These are phyloP conservation scores for Rhabdomys pumilio DNA, from an alignment of 2,797 vertebrate genomes.

Conservation along the genomic window DNA sequence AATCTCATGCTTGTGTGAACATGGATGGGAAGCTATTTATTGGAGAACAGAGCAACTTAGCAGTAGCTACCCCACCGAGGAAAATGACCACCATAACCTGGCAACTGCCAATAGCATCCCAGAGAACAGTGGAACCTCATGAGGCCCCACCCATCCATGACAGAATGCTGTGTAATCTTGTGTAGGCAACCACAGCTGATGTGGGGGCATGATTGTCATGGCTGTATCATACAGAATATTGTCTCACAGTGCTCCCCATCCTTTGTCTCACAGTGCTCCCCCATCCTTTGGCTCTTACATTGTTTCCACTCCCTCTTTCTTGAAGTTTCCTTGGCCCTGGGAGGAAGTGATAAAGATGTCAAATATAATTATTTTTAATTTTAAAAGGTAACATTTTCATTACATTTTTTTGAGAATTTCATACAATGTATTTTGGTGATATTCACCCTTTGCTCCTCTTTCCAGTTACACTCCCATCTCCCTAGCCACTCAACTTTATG, in stretches of 20 bases:
- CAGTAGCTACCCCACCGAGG: not conserved
- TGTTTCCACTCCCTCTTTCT: not conserved
- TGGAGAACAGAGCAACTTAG: not conserved
- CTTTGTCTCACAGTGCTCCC: not conserved
- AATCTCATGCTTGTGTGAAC: not conserved
- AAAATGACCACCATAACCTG: not conserved
- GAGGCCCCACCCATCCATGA: not conserved
- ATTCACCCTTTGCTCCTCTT: not conserved
- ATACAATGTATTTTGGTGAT: not conserved
- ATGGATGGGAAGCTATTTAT: not conserved
- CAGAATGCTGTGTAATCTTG: not conserved
- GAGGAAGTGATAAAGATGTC: not conserved
- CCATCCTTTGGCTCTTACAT: not conserved
- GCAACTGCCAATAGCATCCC: not conserved
- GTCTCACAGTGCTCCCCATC: not conserved
- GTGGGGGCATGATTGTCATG: not conserved
- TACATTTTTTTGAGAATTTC: not conserved
- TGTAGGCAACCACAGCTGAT: not conserved
- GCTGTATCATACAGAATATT: not conserved
- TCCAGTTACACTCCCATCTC: not conserved
- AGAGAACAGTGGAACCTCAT: not conserved
- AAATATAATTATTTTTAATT: not conserved
- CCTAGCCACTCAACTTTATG: not conserved
- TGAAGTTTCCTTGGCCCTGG: not conserved
- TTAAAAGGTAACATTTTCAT: not conserved